A percentile compares a stretch with the other conserved stretches of the same genome.
These are phyloP conservation scores for Nerophis ophidion DNA, from an alignment of 2,113 vertebrate species.

Conservation along the genomic window DNA sequence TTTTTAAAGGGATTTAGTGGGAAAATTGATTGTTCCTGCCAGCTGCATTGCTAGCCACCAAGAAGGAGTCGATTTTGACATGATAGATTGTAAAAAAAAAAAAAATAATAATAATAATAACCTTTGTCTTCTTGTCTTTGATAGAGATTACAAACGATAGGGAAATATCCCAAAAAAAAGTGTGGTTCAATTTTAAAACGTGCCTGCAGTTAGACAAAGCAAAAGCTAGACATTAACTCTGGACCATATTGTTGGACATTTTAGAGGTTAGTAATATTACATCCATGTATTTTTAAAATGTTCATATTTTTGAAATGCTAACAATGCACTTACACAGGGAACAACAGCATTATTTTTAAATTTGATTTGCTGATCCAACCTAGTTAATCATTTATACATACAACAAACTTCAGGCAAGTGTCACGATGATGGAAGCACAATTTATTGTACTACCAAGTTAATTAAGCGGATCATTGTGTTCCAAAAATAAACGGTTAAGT, in stretches of 20 bases:
- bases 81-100: too few relatives aligned
- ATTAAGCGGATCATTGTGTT: constrained; percentile 54
- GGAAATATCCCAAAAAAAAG: not conserved
- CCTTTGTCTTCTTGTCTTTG: too few relatives aligned
- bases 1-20: too few relatives aligned
- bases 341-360: constrained; percentile 29
- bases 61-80: too few relatives aligned
- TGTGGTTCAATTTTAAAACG: not conserved
- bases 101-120: too few relatives aligned
- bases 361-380: constrained; percentile 45
- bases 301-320: not conserved
- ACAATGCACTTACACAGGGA: constrained; percentile 8
- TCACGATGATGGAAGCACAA: constrained; percentile 44
- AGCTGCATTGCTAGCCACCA: too few relatives aligned
- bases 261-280: too few relatives aligned
- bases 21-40: too few relatives aligned
- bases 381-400: constrained; percentile 58
- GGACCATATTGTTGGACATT: too few relatives aligned
- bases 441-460: constrained; percentile 57
- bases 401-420: constrained; percentile 52
- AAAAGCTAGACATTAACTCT: not conserved
- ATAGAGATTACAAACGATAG: too few relatives aligned
- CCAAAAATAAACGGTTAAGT: constrained; percentile 54
- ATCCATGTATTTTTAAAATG: too few relatives aligned
- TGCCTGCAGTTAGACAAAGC: not conserved